Evolutionary conservation across 1,140 invertebrate species (phyloP).

Genomic region (Aphelenchoides besseyi): DNA sequence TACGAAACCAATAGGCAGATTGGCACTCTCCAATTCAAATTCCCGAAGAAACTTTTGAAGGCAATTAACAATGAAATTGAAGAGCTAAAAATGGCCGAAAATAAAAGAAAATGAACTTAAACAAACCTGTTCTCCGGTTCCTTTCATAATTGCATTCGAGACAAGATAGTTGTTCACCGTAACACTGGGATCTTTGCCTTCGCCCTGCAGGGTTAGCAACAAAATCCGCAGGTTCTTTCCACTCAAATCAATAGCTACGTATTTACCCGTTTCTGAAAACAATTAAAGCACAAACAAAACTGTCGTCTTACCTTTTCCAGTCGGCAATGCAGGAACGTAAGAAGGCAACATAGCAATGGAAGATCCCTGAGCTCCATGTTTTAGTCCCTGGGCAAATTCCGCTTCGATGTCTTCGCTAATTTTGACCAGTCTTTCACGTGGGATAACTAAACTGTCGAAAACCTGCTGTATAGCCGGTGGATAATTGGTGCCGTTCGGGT

Average conservation of each 20-base stretch:
- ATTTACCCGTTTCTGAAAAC: slow-evolving; percentile 57
- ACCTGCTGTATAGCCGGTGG: slow-evolving; percentile 19
- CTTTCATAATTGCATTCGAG: slow-evolving; percentile 59
- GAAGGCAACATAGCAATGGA: slow-evolving; percentile 61
- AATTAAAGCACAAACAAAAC: slow-evolving; percentile 8
- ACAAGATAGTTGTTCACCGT: slow-evolving; percentile 58
- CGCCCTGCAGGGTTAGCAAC: slow-evolving; percentile 48
- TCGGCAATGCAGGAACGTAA: slow-evolving; percentile 55
- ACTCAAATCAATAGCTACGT: slow-evolving; percentile 61
- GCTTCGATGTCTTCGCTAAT: slow-evolving; percentile 55
- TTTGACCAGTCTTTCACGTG: slow-evolving; percentile 49
- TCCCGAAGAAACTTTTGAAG: slow-evolving; percentile 61
- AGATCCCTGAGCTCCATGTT: slow-evolving; percentile 36
- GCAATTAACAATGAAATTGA: slow-evolving; percentile 63
- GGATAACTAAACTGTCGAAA: slow-evolving; percentile 37
- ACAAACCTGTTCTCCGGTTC: slow-evolving; percentile 59
- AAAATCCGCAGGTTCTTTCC: slow-evolving; percentile 61
- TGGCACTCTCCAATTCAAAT: slow-evolving; percentile 58
- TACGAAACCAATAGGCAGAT: slow-evolving; percentile 61
- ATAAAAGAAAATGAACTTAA: slow-evolving; percentile 24
- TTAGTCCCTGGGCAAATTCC: slow-evolving; percentile 51
- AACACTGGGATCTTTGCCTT: slow-evolving; percentile 41
- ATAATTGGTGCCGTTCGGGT: not conserved
- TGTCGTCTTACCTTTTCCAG: slow-evolving; percentile 59
- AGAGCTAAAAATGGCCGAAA: slow-evolving; percentile 51